A percentile compares a stretch with the other conserved stretches of the same genome.
phyloP scores from a whole-genome alignment of 2,113 vertebrate species.

The Syrrhaptes paradoxus region DNA sequence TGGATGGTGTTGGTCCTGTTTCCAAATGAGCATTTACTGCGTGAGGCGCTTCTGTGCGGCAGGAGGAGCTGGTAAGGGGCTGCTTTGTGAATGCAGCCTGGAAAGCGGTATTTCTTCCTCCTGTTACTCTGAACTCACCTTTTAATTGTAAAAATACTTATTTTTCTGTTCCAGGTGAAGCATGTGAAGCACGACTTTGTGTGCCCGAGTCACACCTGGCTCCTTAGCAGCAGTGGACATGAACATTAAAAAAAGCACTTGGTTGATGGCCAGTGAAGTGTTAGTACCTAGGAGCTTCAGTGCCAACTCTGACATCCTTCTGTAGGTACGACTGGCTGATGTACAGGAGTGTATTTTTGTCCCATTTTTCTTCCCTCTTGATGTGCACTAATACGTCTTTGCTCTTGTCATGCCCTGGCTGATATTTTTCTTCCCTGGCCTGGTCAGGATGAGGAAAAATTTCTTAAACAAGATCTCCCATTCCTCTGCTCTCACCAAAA shows the following conservation, averaged over 20 bases:
- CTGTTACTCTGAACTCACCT: not conserved
- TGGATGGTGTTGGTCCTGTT: slow-evolving; percentile 15
- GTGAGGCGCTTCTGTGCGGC: not conserved
- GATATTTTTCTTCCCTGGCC: not conserved
- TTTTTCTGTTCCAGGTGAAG: not conserved
- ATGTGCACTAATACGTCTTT: not conserved
- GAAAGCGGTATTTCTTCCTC: not conserved
- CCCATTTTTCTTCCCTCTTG: not conserved
- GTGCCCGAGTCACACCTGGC: not conserved
- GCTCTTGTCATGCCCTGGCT: not conserved
- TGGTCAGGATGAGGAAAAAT: not conserved
- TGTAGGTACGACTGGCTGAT: not conserved
- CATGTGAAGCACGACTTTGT: not conserved
- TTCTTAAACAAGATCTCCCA: not conserved
- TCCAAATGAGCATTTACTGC: not conserved
- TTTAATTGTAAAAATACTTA: not conserved
- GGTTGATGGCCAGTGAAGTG: not conserved
- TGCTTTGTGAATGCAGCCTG: not conserved
- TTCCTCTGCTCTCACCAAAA: not conserved
- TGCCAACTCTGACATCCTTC: not conserved
- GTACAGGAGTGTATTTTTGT: not conserved
- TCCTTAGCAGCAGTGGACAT: not conserved
- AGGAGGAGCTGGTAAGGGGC: not conserved
- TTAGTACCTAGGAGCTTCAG: not conserved
- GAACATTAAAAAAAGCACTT: not conserved